Evolutionary conservation across 1,140 invertebrate species (phyloP), one percentile per base, ranked within the genome.

Genomic region (Mesaphorura yosii): DNA sequence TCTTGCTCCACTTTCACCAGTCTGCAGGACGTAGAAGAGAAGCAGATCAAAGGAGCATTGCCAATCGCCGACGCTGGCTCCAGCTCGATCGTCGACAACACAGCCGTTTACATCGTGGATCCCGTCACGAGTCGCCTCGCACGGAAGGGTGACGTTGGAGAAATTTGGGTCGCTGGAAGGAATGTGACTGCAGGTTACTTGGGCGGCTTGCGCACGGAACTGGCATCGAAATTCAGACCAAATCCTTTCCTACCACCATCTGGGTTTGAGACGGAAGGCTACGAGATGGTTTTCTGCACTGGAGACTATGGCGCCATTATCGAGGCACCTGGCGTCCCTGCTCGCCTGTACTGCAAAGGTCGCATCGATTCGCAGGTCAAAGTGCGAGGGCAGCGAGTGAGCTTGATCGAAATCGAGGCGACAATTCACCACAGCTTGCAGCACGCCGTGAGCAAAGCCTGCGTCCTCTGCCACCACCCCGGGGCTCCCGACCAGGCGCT

Each of bases 311-410:
- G 82, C 0, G 74, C 76, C 15, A 72, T 88, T 6, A 71, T 79
- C n/a, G 82, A 85, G 47, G 81, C 76, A 1, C 22, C 31, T 5
- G 20, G 42, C 34, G 53, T 51, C 15, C 19, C 26, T 6, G 7
- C 28, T 20, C 69, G 73, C 17, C 64, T 86, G 26, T 38, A 63
- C 20, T 91, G 82, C 63, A 83, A 88, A 63, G 88, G 88, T 0
- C 75, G 88, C 34, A 81, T 80, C 0, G 88, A 91, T 69, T 84
- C 84, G 0, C 88, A 91, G 68, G 76, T 91, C 0, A 91, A 91
- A 70, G 81, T 91, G 12, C 70, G 87, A 50, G 88, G 88, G 12
- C 83, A 90, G 63, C 70, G 86, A 20, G 82, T 91, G 0, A 86
- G 90, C 63, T 68, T 90, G n/a, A 72, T 76, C 0, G 87, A 90